Evolutionary conservation across 2,888 invertebrate genomes (phyloP).

Genomic region (Drosophila greeni): DNA sequence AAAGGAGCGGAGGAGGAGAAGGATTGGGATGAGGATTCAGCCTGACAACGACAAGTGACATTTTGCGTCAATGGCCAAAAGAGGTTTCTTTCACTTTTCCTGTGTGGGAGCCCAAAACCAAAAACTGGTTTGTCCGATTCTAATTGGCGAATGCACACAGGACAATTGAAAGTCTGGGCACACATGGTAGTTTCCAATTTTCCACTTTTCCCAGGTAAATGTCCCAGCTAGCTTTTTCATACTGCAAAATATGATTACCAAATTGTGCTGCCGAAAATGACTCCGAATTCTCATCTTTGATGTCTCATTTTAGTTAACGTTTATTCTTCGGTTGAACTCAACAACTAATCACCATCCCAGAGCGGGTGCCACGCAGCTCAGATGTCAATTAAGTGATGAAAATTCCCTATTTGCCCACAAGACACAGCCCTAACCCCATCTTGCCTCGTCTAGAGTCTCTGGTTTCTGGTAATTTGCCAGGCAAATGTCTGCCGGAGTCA

Average conservation of each 20-base stretch:
- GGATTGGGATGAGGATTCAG: constrained; percentile 17
- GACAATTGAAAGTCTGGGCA: constrained; percentile 11
- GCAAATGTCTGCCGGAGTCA: constrained; percentile 38
- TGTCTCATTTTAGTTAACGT: constrained; percentile 23
- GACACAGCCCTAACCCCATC: constrained; percentile 7
- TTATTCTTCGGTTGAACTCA: constrained; percentile 15
- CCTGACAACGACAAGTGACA: constrained; percentile 49
- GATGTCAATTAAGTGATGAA: constrained; percentile 53
- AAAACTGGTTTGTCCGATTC: constrained; percentile 27
- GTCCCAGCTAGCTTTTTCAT: neutral
- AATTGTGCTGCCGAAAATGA: neutral
- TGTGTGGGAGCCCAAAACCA: constrained; percentile 6
- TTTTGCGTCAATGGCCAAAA: constrained; percentile 50
- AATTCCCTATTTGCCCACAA: constrained; percentile 35
- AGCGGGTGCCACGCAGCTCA: constrained; percentile 15
- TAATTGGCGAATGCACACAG: constrained; percentile 57
- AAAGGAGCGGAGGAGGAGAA: neutral
- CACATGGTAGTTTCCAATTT: constrained; percentile 38
- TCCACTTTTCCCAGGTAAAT: constrained; percentile 31
- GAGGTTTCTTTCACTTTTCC: constrained; percentile 34
- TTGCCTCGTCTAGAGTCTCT: constrained; percentile 3
- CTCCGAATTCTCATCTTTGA: constrained; percentile 5
- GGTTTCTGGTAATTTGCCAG: constrained; percentile 35
- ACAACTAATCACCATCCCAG: constrained; percentile 24
- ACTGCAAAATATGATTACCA: neutral